Percentiles rank a stretch among this genome's conserved stretches.
These are phyloP conservation scores for Drosophila anceps DNA, from an alignment of 2,888 invertebrate genomes.

Conservation along the genomic window DNA sequence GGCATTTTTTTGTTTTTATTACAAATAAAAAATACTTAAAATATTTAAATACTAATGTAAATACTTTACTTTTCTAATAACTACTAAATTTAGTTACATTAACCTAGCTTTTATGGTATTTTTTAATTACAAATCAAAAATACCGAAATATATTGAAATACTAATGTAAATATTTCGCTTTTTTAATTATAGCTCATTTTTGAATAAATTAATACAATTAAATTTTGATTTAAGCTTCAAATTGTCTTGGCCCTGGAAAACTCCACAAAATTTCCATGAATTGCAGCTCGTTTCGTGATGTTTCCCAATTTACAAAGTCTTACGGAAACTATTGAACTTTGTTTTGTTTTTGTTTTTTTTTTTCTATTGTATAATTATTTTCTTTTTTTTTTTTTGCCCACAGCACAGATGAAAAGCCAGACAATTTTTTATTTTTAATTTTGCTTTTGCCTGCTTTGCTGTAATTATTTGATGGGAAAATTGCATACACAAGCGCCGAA, in stretches of 20 bases:
- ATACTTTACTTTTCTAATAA: not conserved
- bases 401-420: slow-evolving; percentile 9
- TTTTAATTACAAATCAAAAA: slow-evolving; percentile 3
- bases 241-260: slow-evolving; percentile 2
- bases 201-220: not conserved
- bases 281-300: slow-evolving; percentile 15
- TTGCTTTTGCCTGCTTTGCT: slow-evolving; percentile 34
- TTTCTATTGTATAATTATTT: slow-evolving; percentile 34
- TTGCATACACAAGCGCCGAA: slow-evolving; percentile 30
- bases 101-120: not conserved
- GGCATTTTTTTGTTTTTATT: not conserved
- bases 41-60: not conserved
- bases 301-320: slow-evolving; percentile 17
- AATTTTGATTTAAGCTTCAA: not conserved
- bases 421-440: slow-evolving; percentile 31
- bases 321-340: slow-evolving; percentile 50
- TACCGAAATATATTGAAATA: not conserved
- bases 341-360: slow-evolving; percentile 9
- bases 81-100: not conserved
- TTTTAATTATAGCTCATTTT: not conserved
- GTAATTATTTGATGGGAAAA: slow-evolving; percentile 49
- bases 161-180: not conserved
- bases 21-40: not conserved
- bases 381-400: slow-evolving; percentile 3
- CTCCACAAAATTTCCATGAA: not conserved